Percentiles rank a stretch among this genome's conserved stretches.
Evolutionary conservation across 2,888 invertebrate genomes (phyloP).

Genomic region (Hydroisotoma schaefferi): DNA sequence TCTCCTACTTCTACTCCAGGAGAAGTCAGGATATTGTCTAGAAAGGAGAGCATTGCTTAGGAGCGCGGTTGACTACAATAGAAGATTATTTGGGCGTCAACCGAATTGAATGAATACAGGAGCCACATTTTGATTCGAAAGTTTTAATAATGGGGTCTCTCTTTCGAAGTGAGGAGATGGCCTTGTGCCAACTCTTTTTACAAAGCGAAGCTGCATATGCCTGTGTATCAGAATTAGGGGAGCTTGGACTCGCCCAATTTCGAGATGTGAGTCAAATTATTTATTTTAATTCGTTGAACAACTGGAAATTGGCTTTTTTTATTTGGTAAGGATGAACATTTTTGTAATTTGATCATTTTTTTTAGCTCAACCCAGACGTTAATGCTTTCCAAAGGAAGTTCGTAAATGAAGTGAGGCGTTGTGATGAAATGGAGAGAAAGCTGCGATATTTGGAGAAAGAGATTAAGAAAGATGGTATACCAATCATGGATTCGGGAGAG

Average conservation of each 20-base stretch:
- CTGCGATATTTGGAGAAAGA: conserved; percentile 94
- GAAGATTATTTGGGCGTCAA: too few species aligned
- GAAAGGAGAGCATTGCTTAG: too few species aligned
- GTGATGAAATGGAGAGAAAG: conserved; percentile 98
- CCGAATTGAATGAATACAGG: too few species aligned
- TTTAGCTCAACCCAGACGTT: conserved; percentile 91
- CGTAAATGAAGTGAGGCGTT: conserved; percentile 94
- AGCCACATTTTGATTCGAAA: too few species aligned
- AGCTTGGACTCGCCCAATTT: conserved; percentile 95
- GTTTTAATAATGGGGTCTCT: conserved; percentile 52
- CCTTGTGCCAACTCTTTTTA: conserved; percentile 94
- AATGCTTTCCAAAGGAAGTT: conserved; percentile 98
- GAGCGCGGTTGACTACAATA: too few species aligned
- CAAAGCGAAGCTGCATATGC: conserved; percentile 99
- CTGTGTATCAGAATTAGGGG: conserved; percentile 95
- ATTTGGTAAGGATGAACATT: too few species aligned
- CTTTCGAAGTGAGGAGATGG: conserved; percentile 98
- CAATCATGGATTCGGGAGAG: conserved; percentile 96
- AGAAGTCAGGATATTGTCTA: too few species aligned
- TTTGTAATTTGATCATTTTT: too few species aligned
- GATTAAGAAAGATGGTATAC: conserved; percentile 93
- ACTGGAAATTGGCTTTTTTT: neutral
- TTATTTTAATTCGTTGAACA: neutral
- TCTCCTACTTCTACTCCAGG: too few species aligned
- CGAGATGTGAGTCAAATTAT: conserved; percentile 64